These are phyloP conservation scores for Drosophila kurseongensis DNA, from an alignment of 1,140 invertebrate genomes.

Conservation along the genomic window DNA sequence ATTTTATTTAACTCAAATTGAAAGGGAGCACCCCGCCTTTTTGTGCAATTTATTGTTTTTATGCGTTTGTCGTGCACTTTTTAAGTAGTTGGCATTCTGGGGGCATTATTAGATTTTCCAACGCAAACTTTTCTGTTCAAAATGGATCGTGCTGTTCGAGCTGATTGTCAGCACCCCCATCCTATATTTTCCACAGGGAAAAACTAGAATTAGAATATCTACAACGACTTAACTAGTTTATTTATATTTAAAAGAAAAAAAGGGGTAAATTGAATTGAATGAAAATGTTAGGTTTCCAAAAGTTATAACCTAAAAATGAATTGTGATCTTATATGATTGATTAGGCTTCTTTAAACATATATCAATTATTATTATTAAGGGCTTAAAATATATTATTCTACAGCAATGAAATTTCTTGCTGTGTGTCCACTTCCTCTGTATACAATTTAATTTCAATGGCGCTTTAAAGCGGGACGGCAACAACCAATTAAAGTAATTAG, in stretches of 20 bases:
- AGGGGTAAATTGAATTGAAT: too few species aligned
- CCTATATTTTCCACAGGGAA: neutral
- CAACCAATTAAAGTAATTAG: slow-evolving; percentile 81
- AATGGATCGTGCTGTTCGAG: slow-evolving; percentile 34
- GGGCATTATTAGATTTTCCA: slow-evolving; percentile 71
- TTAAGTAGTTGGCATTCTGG: slow-evolving; percentile 74
- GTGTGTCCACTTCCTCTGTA: slow-evolving; percentile 6
- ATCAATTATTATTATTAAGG: too few species aligned
- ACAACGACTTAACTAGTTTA: too few species aligned
- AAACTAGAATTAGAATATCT: neutral
- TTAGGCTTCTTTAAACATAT: too few species aligned
- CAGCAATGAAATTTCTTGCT: neutral
- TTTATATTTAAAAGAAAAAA: neutral
- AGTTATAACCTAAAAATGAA: too few species aligned
- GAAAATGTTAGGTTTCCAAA: too few species aligned
- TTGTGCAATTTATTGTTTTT: slow-evolving; percentile 83
- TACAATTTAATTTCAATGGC: slow-evolving; percentile 40
- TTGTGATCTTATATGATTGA: too few species aligned
- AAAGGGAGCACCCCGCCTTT: slow-evolving; percentile 43
- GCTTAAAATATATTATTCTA: too few species aligned
- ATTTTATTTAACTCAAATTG: slow-evolving; percentile 72
- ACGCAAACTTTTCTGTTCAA: slow-evolving; percentile 53
- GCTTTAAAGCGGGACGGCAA: slow-evolving; percentile 60
- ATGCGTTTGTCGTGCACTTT: slow-evolving; percentile 82
- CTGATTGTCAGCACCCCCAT: slow-evolving; percentile 53